Evolutionary conservation across 2,888 invertebrate species (phyloP).

Genomic region (Lasioglossum pauxillum): DNA sequence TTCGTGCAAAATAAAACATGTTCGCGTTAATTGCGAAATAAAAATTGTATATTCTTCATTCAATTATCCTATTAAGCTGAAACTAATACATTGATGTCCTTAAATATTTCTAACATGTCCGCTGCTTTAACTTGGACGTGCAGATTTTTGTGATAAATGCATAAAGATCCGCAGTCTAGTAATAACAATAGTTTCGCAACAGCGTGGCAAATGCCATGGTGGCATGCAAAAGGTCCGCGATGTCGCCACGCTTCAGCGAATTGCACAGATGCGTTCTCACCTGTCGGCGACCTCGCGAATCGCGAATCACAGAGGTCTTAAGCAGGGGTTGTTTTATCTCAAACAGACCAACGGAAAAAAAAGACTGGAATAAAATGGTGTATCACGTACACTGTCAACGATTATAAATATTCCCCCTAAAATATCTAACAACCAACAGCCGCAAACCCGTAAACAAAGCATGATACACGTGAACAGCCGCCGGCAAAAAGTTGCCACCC

Average conservation of each 20-base stretch:
- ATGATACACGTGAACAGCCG: slow-evolving; percentile 5
- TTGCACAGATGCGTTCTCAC: background rate
- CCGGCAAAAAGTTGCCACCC: slow-evolving; percentile 9
- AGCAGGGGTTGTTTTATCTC: background rate
- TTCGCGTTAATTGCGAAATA: no score
- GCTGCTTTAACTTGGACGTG: no score
- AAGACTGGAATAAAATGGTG: background rate
- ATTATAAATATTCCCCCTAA: background rate
- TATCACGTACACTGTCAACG: slow-evolving; percentile 2
- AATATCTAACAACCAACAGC: slow-evolving; percentile 12
- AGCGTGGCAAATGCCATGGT: background rate
- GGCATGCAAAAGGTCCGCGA: slow-evolving; percentile 1
- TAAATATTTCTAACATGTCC: no score
- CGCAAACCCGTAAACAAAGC: slow-evolving; percentile 13
- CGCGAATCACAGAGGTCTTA: background rate
- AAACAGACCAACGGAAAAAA: background rate
- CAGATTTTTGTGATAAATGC: no score
- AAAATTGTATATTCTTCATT: no score
- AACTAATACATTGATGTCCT: no score
- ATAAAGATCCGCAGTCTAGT: background rate
- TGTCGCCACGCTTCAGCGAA: background rate
- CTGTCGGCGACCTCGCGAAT: background rate
- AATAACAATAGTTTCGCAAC: background rate
- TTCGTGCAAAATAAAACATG: no score
- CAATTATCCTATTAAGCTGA: no score